phyloP scores from a whole-genome alignment of 2,113 vertebrate genomes.

The Aegypius monachus region DNA sequence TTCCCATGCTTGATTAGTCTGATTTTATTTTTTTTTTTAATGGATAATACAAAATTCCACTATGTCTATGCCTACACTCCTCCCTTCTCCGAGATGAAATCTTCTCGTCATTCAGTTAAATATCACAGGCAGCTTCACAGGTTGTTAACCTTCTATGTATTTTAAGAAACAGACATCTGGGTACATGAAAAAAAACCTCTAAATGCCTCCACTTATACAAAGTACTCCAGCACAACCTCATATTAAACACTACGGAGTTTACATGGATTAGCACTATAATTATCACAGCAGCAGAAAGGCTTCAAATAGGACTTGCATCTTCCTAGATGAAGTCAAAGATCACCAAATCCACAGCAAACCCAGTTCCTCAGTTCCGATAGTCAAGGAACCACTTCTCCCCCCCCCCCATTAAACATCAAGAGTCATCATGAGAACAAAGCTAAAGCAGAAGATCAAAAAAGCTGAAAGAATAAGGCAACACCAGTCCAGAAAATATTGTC shows the following conservation, averaged over 20 bases:
- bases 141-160: background rate
- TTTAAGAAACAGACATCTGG: background rate
- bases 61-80: background rate
- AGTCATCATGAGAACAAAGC: background rate
- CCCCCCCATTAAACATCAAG: background rate
- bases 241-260: background rate
- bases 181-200: background rate
- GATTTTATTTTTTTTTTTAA: background rate
- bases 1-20: background rate
- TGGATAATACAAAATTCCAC: background rate
- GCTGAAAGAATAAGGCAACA: background rate
- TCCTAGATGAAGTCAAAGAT: background rate
- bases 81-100: background rate
- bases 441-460: background rate
- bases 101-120: background rate
- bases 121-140: background rate
- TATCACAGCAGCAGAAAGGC: background rate
- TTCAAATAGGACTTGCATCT: background rate
- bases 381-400: background rate
- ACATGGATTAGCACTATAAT: background rate
- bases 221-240: background rate
- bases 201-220: background rate
- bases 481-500: background rate
- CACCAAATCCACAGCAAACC: background rate
- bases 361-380: background rate